Percentiles rank a stretch among this genome's conserved stretches.
phyloP scores from a whole-genome alignment of 2,797 vertebrate species.

The Microcaecilia unicolor region DNA sequence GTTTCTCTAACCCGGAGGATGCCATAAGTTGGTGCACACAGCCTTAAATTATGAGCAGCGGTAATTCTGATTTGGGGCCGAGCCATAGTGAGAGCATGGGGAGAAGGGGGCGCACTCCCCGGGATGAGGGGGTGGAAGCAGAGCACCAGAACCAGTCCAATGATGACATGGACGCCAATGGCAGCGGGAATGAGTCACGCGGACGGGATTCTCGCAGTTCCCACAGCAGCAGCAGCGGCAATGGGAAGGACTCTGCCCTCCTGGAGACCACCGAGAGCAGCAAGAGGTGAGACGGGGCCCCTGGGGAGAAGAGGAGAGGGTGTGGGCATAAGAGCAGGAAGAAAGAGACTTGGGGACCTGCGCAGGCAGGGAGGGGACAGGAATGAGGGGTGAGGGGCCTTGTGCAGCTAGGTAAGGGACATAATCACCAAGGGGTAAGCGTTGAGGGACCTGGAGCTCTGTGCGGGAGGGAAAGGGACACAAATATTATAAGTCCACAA shows the following conservation, averaged over 20 bases:
- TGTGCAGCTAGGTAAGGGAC: neutral
- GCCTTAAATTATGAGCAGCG: slow-evolving; percentile 75
- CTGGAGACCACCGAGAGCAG: slow-evolving; percentile 76
- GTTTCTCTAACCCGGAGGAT: too few species aligned
- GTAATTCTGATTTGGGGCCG: slow-evolving; percentile 50
- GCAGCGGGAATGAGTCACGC: slow-evolving; percentile 76
- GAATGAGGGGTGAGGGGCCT: neutral
- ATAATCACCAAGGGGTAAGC: neutral
- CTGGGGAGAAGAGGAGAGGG: neutral
- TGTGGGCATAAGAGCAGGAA: too few species aligned
- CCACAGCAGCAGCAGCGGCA: slow-evolving; percentile 67
- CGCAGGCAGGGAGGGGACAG: neutral
- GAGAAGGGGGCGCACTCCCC: slow-evolving; percentile 25
- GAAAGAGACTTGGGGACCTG: neutral
- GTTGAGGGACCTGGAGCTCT: too few species aligned
- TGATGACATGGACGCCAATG: slow-evolving; percentile 74
- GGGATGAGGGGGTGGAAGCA: slow-evolving; percentile 26
- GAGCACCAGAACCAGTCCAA: slow-evolving; percentile 35
- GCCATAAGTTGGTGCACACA: too few species aligned
- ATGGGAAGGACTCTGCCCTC: slow-evolving; percentile 80
- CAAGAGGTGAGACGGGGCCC: slow-evolving; percentile 65
- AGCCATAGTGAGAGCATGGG: slow-evolving; percentile 45
- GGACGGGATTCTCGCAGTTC: slow-evolving; percentile 66
- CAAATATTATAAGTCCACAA: too few species aligned
- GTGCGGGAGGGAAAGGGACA: too few species aligned